phyloP scores from a whole-genome alignment of 2,888 invertebrate genomes.

The Onchidella celtica region DNA sequence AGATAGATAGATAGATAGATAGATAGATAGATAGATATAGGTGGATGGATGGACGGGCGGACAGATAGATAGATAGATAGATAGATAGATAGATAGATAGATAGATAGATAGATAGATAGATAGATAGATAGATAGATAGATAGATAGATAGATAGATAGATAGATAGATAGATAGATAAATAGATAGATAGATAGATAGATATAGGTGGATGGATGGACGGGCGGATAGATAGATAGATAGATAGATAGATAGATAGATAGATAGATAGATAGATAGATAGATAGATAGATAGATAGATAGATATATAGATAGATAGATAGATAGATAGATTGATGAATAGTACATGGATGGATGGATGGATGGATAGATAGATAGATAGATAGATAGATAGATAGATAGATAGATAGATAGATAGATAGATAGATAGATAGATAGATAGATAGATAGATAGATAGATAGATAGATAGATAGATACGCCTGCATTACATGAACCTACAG shows the following conservation, averaged over 20 bases:
- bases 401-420: neutral
- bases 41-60: too few species aligned
- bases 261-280: too few species aligned
- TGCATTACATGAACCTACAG: too few species aligned
- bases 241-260: too few species aligned
- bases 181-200: too few species aligned
- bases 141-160: too few species aligned
- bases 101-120: neutral
- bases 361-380: neutral
- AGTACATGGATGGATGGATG: neutral
- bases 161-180: too few species aligned
- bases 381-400: slow-evolving; percentile 2
- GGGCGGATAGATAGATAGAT: too few species aligned
- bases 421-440: neutral
- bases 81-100: neutral
- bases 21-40: neutral
- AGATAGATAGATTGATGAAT: neutral
- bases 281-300: too few species aligned
- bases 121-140: neutral
- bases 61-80: neutral
- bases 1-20: neutral
- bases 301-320: too few species aligned
- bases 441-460: neutral
- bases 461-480: neutral
- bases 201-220: too few species aligned